Evolutionary conservation across 1,140 invertebrate genomes (phyloP).

Genomic region (Bombus superbus): DNA sequence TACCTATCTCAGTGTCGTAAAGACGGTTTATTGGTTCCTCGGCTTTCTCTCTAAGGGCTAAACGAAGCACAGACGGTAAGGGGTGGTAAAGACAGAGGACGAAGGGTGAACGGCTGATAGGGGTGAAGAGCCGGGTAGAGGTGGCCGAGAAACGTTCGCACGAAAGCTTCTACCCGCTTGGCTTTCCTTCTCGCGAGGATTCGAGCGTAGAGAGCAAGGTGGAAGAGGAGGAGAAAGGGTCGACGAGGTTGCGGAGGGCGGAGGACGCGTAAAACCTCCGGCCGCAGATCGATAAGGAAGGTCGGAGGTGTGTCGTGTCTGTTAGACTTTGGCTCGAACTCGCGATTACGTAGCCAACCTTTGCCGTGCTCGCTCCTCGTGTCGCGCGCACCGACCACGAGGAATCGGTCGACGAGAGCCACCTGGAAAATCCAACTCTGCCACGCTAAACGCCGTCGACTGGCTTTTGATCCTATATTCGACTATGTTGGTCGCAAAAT

Average conservation of each 20-base stretch:
- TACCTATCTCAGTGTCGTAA: slow-evolving; percentile 57
- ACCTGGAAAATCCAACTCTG: neutral
- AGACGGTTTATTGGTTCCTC: slow-evolving; percentile 63
- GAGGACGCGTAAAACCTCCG: slow-evolving; percentile 79
- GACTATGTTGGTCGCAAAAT: neutral
- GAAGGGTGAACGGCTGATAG: slow-evolving; percentile 14
- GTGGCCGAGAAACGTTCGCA: slow-evolving; percentile 62
- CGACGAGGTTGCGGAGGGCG: slow-evolving; percentile 71
- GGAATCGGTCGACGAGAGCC: slow-evolving; percentile 36
- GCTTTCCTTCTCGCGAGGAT: slow-evolving; percentile 70
- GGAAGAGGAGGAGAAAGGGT: slow-evolving; percentile 30
- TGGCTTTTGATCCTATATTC: neutral
- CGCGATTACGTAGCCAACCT: slow-evolving; percentile 56
- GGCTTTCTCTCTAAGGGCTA: slow-evolving; percentile 33
- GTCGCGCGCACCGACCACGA: slow-evolving; percentile 2
- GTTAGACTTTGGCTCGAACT: slow-evolving; percentile 73
- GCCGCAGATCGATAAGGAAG: slow-evolving; percentile 81
- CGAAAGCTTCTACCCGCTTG: slow-evolving; percentile 35
- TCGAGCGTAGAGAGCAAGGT: slow-evolving; percentile 43
- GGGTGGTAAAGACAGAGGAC: neutral
- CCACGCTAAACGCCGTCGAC: neutral
- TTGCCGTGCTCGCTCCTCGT: slow-evolving; percentile 23
- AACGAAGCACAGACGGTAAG: slow-evolving; percentile 22
- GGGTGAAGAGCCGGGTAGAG: slow-evolving; percentile 2
- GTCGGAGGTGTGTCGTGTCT: slow-evolving; percentile 80